A percentile compares a stretch with the other conserved stretches of the same genome.
Evolutionary conservation across 2,888 invertebrate genomes (phyloP).

Genomic region (Congeria kusceri): DNA sequence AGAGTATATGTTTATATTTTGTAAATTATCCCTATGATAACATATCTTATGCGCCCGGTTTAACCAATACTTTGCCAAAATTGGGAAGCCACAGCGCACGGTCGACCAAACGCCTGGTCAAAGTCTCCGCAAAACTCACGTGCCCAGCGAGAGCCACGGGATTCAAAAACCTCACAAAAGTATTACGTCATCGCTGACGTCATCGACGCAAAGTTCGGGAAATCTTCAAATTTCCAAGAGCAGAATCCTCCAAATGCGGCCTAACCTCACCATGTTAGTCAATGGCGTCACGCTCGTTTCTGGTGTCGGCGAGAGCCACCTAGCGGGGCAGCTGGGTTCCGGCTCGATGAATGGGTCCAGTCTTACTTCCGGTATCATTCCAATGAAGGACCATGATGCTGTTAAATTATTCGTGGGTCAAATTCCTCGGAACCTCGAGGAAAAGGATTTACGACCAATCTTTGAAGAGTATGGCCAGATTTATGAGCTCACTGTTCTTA

Average conservation of each 20-base stretch:
- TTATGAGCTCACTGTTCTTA: conserved; percentile 96
- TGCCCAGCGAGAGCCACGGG: neutral
- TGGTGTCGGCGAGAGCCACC: conserved; percentile 38
- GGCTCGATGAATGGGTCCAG: conserved; percentile 23
- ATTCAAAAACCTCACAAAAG: conserved; percentile 1
- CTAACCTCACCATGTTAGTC: conserved; percentile 55
- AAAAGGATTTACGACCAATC: conserved; percentile 94
- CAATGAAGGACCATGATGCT: conserved; percentile 87
- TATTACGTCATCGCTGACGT: conserved; percentile 3
- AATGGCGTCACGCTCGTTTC: conserved; percentile 60
- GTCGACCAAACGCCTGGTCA: neutral
- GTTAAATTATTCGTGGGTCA: conserved; percentile 96
- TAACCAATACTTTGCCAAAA: conserved; percentile 8
- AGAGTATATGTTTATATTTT: no score
- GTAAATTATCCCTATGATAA: no score
- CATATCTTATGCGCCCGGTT: no score
- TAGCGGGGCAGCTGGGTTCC: conserved; percentile 20
- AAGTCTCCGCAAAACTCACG: neutral
- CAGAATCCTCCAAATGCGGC: conserved; percentile 46
- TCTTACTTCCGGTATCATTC: conserved; percentile 66
- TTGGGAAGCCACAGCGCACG: neutral
- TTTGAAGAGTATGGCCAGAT: conserved; percentile 97
- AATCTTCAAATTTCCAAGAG: neutral
- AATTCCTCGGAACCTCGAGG: conserved; percentile 95
- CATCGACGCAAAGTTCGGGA: neutral